Conservation (phyloP, 2,888 invertebrate genomes). For the Cistogaster globosa region DNA sequence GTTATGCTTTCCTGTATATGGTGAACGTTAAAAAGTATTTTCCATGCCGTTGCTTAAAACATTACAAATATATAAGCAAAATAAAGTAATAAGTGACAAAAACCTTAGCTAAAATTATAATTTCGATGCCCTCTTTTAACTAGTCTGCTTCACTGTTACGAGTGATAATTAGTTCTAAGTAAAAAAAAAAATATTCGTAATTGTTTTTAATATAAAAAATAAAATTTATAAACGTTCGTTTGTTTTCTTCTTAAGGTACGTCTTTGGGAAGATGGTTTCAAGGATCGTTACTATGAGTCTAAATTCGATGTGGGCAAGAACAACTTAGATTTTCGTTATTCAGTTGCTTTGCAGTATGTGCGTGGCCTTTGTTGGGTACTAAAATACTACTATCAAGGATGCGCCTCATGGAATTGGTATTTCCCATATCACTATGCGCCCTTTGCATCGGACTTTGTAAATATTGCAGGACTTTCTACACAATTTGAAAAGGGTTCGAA, state of each 20-base stretch:
- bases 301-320: constrained; percentile 92
- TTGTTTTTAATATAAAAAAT: no score
- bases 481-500: constrained; percentile 94
- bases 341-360: constrained; percentile 97
- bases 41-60: no score
- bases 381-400: constrained; percentile 99
- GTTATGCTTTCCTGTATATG: no score
- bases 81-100: no score
- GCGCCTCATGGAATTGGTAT: constrained; percentile 99
- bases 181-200: no score
- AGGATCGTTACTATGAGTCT: constrained; percentile 98
- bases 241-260: constrained; percentile 83
- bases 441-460: constrained; percentile 99
- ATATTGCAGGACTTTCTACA: constrained; percentile 92
- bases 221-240: background rate
- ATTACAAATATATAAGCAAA: no score
- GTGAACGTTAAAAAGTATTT: no score
- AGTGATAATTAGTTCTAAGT: no score
- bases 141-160: no score
- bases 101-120: no score
- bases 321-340: constrained; percentile 93
- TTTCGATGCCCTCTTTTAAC: no score
- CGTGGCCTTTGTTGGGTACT: constrained; percentile 99
- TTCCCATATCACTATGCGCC: constrained; percentile 99
- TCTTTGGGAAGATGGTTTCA: constrained; percentile 98